Conservation (phyloP, 92 coral and sea anemone genomes). For the Desmophyllum pertusum region DNA sequence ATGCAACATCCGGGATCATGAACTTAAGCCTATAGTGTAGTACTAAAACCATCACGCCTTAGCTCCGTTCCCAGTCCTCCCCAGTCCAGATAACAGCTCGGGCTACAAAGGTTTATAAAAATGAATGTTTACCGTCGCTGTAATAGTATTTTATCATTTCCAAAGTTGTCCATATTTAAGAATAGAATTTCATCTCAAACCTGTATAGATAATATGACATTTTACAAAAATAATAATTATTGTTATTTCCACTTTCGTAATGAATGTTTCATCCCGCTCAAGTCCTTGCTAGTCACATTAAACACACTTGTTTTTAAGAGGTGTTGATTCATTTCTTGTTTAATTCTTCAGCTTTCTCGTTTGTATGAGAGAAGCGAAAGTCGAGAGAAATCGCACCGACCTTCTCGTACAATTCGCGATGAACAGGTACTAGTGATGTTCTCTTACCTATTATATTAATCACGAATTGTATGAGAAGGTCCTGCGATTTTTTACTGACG, state of each 20-base stretch:
- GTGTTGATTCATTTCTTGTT: not conserved
- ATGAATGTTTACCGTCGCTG: too few species aligned
- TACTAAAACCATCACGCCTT: not conserved
- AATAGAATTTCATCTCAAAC: not conserved
- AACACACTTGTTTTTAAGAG: constrained; percentile 21
- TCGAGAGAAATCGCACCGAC: not conserved
- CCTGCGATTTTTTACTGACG: too few species aligned
- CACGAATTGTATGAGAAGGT: too few species aligned
- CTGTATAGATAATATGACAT: not conserved
- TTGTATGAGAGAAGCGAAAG: not conserved
- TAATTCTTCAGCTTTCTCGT: not conserved
- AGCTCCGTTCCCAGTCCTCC: not conserved
- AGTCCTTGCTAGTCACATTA: not conserved
- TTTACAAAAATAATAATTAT: not conserved
- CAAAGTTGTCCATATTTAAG: not conserved
- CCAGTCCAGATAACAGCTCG: not conserved
- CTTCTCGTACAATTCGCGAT: too few species aligned
- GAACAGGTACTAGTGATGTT: too few species aligned
- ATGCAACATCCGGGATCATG: not conserved
- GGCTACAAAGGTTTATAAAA: not conserved
- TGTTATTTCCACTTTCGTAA: not conserved
- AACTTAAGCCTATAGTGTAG: not conserved
- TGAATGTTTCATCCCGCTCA: not conserved
- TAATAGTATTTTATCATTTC: too few species aligned
- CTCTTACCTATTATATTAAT: too few species aligned